Conservation (phyloP, 1,140 invertebrate genomes). For the Micrasema longulum region DNA sequence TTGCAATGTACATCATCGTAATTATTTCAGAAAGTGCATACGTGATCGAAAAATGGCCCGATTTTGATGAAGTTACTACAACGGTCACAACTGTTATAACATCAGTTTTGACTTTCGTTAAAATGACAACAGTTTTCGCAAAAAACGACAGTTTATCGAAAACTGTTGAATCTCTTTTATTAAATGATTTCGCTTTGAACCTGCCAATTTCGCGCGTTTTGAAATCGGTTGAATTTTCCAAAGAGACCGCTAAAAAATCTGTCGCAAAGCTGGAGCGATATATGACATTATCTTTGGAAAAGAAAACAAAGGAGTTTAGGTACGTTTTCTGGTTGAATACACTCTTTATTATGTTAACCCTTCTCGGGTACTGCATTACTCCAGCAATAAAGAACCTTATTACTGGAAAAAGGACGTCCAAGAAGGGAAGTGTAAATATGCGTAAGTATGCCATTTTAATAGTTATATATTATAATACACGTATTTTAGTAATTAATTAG, state of each 20-base stretch:
- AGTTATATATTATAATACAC: too few relatives aligned
- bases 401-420: constrained; percentile 7
- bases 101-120: constrained; percentile 19
- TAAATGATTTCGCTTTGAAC: constrained; percentile 15
- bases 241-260: not conserved
- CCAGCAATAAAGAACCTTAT: constrained; percentile 15
- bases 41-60: constrained; percentile 28
- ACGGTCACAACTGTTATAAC: constrained; percentile 22
- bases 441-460: too few relatives aligned
- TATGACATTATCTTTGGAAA: constrained; percentile 3
- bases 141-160: not conserved
- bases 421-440: constrained; percentile 4
- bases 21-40: constrained; percentile 16
- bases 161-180: constrained; percentile 9
- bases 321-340: constrained; percentile 26
- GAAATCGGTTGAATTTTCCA: too few relatives aligned
- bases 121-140: constrained; percentile 13
- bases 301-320: constrained; percentile 29
- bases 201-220: not conserved
- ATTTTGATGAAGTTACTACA: constrained; percentile 28
- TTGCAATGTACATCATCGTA: constrained; percentile 26
- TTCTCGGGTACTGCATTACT: constrained; percentile 35
- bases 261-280: constrained; percentile 20
- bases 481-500: too few relatives aligned
- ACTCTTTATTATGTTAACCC: constrained; percentile 14